phyloP scores from a whole-genome alignment of 2,888 invertebrate species.

The Chesias legatella region DNA sequence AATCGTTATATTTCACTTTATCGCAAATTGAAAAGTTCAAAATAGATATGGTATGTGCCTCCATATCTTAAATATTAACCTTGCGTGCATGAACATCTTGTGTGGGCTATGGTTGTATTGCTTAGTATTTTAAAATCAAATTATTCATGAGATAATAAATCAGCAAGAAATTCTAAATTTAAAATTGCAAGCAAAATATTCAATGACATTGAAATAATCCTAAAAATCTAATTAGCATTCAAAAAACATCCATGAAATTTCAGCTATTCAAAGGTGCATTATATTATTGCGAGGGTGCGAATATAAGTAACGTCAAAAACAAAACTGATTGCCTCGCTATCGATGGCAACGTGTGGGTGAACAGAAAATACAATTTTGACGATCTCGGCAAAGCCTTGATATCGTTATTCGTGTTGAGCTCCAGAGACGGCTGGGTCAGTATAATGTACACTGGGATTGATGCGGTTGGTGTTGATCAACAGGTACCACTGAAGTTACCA shows the following conservation, averaged over 20 bases:
- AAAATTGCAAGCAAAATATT: too few species aligned
- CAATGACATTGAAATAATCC: too few species aligned
- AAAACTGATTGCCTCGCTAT: constrained; percentile 89
- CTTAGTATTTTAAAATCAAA: too few species aligned
- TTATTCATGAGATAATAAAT: too few species aligned
- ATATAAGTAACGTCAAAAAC: constrained; percentile 91
- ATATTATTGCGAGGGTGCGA: constrained; percentile 97
- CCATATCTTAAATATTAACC: too few species aligned
- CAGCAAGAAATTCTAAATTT: background rate
- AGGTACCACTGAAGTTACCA: constrained; percentile 77
- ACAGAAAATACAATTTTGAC: constrained; percentile 99
- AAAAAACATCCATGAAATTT: constrained; percentile 30
- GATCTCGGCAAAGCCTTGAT: constrained; percentile 99
- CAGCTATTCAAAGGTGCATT: constrained; percentile 99
- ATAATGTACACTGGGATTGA: constrained; percentile 99
- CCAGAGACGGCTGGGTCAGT: constrained; percentile 99
- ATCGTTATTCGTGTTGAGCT: constrained; percentile 99
- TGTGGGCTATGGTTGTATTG: too few species aligned
- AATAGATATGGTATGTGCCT: too few species aligned
- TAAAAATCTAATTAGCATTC: too few species aligned
- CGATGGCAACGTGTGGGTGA: constrained; percentile 93
- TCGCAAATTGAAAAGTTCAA: too few species aligned
- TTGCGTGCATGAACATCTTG: too few species aligned
- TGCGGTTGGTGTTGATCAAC: constrained; percentile 98
- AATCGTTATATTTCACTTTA: too few species aligned